Percentiles rank a stretch among this genome's conserved stretches.
Conservation (phyloP, 2,797 vertebrate species). For the Decapterus maruadsi region DNA sequence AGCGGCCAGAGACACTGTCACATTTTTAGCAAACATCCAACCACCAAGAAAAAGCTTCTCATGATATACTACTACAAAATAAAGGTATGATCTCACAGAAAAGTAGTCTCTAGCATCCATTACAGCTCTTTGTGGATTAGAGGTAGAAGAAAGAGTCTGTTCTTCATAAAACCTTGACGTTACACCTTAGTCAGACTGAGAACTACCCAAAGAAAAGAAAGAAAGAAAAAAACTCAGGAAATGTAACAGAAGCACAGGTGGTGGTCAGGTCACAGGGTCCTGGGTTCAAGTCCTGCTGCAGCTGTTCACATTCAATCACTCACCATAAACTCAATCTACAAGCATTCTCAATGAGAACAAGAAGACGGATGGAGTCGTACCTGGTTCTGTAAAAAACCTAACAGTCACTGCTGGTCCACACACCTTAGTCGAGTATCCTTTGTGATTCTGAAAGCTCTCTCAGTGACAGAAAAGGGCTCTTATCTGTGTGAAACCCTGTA, state of each 20-base stretch:
- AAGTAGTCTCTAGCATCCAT: background rate
- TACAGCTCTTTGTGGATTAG: background rate
- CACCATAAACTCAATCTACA: constrained; percentile 6
- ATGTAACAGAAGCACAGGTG: constrained; percentile 16
- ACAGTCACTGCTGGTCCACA: constrained; percentile 13
- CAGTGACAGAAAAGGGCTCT: constrained; percentile 5
- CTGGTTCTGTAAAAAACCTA: constrained; percentile 33
- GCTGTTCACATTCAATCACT: constrained; percentile 20
- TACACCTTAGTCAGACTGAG: background rate
- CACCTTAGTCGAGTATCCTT: background rate
- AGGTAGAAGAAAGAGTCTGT: background rate
- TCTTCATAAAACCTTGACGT: background rate
- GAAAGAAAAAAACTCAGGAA: constrained; percentile 4
- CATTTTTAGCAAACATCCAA: background rate
- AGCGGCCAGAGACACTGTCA: background rate
- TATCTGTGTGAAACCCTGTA: background rate
- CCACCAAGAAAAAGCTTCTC: background rate
- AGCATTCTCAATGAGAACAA: background rate
- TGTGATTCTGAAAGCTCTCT: background rate
- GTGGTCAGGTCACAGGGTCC: background rate
- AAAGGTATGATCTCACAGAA: background rate
- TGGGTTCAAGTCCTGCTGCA: constrained; percentile 3
- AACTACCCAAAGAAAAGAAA: background rate
- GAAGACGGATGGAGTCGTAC: constrained; percentile 31
- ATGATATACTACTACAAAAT: background rate